Base-by-base conservation (phyloP, 2,113 vertebrate genomes). In the Gorsachius goisagi region DNA sequence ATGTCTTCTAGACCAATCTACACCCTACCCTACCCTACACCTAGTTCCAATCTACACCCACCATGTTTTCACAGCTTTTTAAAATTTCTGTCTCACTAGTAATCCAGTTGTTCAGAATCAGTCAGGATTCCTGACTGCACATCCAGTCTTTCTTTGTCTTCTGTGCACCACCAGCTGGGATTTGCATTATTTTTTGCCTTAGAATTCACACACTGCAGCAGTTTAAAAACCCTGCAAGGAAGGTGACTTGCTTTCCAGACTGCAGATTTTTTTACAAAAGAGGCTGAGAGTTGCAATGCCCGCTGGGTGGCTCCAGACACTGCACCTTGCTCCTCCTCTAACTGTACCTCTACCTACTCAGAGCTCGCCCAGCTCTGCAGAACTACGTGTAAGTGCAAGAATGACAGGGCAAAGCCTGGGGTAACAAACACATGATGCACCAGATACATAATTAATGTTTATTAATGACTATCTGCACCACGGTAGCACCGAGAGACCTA, bases 251-350 rank as follows among this genome's bases (percentile, higher is more conserved):
- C 27, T 71, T 55, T 66, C 74, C 72, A 63, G 27, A 44, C 8
- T 73, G 67, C 12, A 4, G 45, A 32, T 56, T 45, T 82, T 87
- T 47, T 9, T 12, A 49, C 47, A 20, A 22, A 33, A 22, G 13
- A 66, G 33, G 73, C 16, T 74, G 33, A 81, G 47, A 33, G 37
- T 59, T 50, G 20, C 37, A 71, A 1, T 84, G 75, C 41, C 94
- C 93, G 63, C 93, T 75, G 85, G 92, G 90, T 95, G 96, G 75
- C 93, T 94, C 92, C 68, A 94, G 55, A 95, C 72, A 77, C 82
- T 85, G 55, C 32, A 77, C 50, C 85, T 80, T 60, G 4, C n/a
- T 66, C 6, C 45, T 63, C 15, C 17, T 58, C 16, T 33, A 12
- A 35, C 33, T 7, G 19, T 15, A 66, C 23, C 12, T 62, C 44